A percentile compares a stretch with the other conserved stretches of the same genome.
Evolutionary conservation across 2,888 invertebrate species (phyloP).

Genomic region (Myathropa florea): DNA sequence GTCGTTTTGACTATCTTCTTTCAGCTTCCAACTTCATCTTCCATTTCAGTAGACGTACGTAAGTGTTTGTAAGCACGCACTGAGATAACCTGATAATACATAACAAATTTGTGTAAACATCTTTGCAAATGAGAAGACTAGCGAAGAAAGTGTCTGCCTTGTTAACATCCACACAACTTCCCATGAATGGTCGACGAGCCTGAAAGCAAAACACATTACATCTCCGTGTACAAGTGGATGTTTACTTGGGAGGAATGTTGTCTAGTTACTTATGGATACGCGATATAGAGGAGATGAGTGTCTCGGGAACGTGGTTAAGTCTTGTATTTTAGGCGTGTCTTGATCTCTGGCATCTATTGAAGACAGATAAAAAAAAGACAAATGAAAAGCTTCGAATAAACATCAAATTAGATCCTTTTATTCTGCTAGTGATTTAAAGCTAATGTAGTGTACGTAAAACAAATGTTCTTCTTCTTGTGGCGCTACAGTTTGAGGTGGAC

Average conservation of each 20-base stretch:
- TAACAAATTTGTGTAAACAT: neutral
- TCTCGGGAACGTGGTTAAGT: neutral
- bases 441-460: too few species aligned
- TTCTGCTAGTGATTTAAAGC: too few species aligned
- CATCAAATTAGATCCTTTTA: too few species aligned
- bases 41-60: neutral
- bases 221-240: neutral
- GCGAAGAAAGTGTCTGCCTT: neutral
- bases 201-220: neutral
- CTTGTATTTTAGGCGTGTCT: too few species aligned
- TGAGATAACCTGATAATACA: neutral
- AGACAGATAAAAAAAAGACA: too few species aligned
- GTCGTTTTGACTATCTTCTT: neutral
- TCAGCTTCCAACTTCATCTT: neutral
- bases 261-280: neutral
- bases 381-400: too few species aligned
- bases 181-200: neutral
- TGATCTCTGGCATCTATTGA: too few species aligned
- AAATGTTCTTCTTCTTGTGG: too few species aligned
- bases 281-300: neutral
- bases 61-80: neutral
- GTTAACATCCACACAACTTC: neutral
- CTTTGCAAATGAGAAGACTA: neutral
- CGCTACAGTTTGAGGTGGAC: too few species aligned
- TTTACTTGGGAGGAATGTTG: neutral